Conservation (phyloP, 1,140 invertebrate genomes). For the Stegodyphus mimosarum region DNA sequence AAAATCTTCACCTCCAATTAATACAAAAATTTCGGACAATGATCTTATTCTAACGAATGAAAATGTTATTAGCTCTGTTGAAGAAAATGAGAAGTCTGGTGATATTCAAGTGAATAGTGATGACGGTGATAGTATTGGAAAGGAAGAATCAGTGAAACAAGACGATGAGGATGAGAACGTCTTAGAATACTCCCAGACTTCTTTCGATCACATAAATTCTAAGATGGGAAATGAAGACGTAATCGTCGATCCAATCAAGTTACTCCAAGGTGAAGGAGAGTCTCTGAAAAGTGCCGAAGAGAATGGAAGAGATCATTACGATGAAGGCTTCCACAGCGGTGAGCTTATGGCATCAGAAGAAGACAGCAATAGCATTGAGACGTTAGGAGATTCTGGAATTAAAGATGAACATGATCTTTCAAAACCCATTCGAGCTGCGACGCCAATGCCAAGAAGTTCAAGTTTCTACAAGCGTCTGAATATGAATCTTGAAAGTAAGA, state of each 20-base stretch:
- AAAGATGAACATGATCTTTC: constrained; percentile 36
- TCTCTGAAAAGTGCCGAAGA: constrained; percentile 32
- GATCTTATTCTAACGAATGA: neutral
- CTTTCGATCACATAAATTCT: constrained; percentile 13
- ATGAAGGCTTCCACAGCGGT: constrained; percentile 54
- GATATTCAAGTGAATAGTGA: neutral
- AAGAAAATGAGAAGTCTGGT: neutral
- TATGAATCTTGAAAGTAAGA: constrained; percentile 47
- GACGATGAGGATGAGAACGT: neutral
- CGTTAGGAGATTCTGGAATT: constrained; percentile 10
- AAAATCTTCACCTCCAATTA: neutral
- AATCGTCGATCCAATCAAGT: constrained; percentile 51
- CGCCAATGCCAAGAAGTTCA: constrained; percentile 49
- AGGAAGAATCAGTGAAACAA: neutral
- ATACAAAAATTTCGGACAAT: neutral
- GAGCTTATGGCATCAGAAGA: constrained; percentile 49
- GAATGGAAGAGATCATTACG: constrained; percentile 43
- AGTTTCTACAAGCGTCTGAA: constrained; percentile 42
- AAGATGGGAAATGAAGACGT: constrained; percentile 47
- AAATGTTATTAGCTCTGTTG: neutral
- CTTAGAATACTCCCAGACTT: neutral
- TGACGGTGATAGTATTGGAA: neutral
- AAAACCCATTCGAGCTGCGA: constrained; percentile 16
- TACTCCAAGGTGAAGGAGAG: constrained; percentile 36
- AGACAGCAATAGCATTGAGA: constrained; percentile 48